phyloP scores from a whole-genome alignment of 1,140 invertebrate genomes.

The Cepaea nemoralis region DNA sequence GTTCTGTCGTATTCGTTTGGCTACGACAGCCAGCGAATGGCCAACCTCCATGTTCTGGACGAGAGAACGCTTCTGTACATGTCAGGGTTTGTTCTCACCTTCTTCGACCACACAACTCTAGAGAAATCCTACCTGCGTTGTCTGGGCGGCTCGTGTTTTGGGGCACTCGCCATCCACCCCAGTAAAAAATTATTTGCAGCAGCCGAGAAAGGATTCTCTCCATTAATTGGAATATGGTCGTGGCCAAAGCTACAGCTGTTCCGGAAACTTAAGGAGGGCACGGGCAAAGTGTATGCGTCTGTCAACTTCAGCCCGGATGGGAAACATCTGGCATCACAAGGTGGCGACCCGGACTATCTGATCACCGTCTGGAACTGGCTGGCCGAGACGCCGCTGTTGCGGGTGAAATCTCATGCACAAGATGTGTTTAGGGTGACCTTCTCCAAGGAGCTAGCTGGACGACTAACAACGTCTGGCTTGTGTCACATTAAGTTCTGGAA shows the following conservation, averaged over 20 bases:
- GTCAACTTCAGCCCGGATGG: conserved; percentile 84
- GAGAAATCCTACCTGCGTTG: conserved; percentile 21
- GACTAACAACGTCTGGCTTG: conserved; percentile 81
- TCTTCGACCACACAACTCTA: conserved; percentile 22
- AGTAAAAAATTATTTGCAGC: conserved; percentile 38
- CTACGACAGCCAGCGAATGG: conserved; percentile 34
- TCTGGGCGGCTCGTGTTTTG: conserved; percentile 41
- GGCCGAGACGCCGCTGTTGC: conserved; percentile 78
- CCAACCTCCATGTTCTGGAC: conserved; percentile 33
- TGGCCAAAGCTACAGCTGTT: conserved; percentile 81
- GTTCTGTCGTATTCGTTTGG: conserved; percentile 13
- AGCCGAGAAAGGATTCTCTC: conserved; percentile 40
- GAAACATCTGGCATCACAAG: conserved; percentile 83
- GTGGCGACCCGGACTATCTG: conserved; percentile 84
- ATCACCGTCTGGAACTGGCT: conserved; percentile 90
- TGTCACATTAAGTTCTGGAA: conserved; percentile 92
- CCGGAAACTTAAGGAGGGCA: conserved; percentile 80
- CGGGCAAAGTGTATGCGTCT: conserved; percentile 78
- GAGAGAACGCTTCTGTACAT: conserved; percentile 27
- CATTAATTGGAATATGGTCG: conserved; percentile 39
- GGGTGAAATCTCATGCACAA: conserved; percentile 83
- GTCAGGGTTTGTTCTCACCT: conserved; percentile 34
- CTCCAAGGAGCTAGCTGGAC: conserved; percentile 80
- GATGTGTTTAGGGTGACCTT: conserved; percentile 81
- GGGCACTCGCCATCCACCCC: conserved; percentile 36